phyloP scores from a whole-genome alignment of 2,888 invertebrate species.

The Iphiclides podalirius region DNA sequence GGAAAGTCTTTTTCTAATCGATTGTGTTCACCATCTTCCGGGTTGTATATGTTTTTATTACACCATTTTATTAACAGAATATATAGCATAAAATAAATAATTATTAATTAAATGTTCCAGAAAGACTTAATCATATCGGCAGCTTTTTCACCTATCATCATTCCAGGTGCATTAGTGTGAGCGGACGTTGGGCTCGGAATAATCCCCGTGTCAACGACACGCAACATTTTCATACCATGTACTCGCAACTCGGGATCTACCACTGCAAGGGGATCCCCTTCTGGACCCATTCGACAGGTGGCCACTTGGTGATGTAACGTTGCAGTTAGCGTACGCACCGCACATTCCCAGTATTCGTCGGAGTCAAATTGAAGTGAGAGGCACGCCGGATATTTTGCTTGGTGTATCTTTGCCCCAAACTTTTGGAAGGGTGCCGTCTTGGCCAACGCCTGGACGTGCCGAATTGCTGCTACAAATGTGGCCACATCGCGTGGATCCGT shows the following conservation, averaged over 20 bases:
- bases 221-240: conserved; percentile 78
- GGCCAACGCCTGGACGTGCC: conserved; percentile 80
- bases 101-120: conserved; percentile 50
- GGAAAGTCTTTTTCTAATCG: too few species aligned
- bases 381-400: conserved; percentile 77
- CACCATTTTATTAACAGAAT: too few species aligned
- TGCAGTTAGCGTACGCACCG: conserved; percentile 79
- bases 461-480: conserved; percentile 82
- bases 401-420: conserved; percentile 75
- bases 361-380: conserved; percentile 66
- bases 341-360: conserved; percentile 87
- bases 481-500: conserved; percentile 80
- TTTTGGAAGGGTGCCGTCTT: conserved; percentile 80
- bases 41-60: too few species aligned
- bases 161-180: conserved; percentile 84
- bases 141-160: conserved; percentile 86
- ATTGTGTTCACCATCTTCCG: too few species aligned
- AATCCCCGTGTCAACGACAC: conserved; percentile 85
- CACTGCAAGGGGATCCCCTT: conserved; percentile 80
- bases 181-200: conserved; percentile 83
- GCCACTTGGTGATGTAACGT: conserved; percentile 84
- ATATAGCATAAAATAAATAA: too few species aligned
- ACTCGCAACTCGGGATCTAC: conserved; percentile 83
- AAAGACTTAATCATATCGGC: conserved; percentile 82
- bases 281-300: conserved; percentile 86